phyloP scores from a whole-genome alignment of 2,888 invertebrate species.

The Athalia circularis region DNA sequence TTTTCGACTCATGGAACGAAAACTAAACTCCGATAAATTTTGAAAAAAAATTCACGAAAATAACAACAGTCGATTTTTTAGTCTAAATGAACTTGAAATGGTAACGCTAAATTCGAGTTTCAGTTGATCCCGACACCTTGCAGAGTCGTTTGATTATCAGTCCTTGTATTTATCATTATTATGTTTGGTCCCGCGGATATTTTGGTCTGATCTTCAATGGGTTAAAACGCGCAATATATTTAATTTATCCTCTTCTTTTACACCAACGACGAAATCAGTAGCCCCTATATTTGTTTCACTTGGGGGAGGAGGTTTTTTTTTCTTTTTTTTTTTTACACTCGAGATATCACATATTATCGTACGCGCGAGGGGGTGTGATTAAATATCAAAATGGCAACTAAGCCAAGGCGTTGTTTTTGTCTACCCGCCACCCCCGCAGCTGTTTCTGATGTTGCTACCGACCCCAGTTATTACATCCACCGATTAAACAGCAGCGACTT shows the following conservation, averaged over 20 bases:
- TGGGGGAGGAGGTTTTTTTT: not conserved
- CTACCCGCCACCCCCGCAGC: not conserved
- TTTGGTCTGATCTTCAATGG: no score
- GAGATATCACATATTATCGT: not conserved
- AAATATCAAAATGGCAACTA: constrained; percentile 56
- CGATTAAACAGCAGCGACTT: not conserved
- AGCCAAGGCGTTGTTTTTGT: constrained; percentile 47
- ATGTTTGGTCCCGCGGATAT: not conserved
- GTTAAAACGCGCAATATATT: no score
- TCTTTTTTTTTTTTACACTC: not conserved
- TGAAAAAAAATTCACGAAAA: no score
- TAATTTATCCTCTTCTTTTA: no score
- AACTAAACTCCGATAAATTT: no score
- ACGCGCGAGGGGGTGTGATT: constrained; percentile 10
- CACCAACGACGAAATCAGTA: no score
- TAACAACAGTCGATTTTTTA: no score
- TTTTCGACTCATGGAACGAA: no score
- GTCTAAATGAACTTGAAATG: not conserved
- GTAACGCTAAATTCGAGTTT: no score
- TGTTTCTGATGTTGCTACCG: constrained; percentile 44
- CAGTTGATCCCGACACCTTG: not conserved
- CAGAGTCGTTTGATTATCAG: no score
- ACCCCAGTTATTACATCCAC: constrained; percentile 12
- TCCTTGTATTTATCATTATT: no score
- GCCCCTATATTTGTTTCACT: not conserved